Evolutionary conservation across 2,797 vertebrate species (phyloP).

Genomic region (Sebastes taczanowskii): DNA sequence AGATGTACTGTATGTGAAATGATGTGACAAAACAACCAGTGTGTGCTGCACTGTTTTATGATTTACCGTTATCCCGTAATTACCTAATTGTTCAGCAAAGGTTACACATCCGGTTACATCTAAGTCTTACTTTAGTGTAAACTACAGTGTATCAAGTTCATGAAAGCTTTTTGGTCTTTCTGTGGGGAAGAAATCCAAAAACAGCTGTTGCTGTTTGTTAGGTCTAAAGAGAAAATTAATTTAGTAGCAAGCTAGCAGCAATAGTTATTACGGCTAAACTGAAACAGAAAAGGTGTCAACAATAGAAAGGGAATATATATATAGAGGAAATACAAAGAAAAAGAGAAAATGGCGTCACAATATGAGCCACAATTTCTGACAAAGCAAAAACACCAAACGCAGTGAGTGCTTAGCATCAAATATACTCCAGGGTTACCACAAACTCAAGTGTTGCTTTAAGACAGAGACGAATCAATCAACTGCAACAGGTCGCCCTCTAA

Average conservation of each 20-base stretch:
- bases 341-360: background rate
- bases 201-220: background rate
- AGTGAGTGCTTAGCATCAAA: background rate
- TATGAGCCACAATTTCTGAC: background rate
- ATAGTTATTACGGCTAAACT: background rate
- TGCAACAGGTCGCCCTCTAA: constrained; percentile 5
- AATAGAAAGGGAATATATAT: background rate
- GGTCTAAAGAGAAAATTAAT: background rate
- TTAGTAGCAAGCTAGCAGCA: background rate
- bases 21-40: background rate
- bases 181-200: background rate
- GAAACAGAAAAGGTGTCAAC: background rate
- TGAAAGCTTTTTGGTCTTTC: background rate
- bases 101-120: background rate
- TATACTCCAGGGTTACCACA: background rate
- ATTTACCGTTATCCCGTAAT: background rate
- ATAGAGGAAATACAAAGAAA: background rate
- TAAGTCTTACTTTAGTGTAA: background rate
- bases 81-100: background rate
- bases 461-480: background rate
- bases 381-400: background rate
- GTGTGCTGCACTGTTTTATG: background rate
- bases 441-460: background rate
- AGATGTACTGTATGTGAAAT: background rate
- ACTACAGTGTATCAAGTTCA: background rate